These are phyloP conservation scores for Phalanger gymnotis DNA, from an alignment of 2,797 vertebrate species.

Conservation along the genomic window DNA sequence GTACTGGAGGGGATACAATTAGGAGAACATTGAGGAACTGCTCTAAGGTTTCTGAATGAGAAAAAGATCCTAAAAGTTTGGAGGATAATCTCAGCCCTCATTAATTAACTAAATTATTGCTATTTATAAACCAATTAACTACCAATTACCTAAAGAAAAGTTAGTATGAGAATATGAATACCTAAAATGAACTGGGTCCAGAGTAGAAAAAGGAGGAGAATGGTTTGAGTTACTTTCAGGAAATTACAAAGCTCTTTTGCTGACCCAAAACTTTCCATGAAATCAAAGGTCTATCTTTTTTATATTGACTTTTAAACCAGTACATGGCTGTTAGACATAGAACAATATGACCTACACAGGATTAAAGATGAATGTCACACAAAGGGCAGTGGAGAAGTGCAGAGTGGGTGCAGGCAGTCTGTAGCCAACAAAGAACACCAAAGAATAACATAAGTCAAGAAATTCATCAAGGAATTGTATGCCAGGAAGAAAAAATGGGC, in stretches of 20 bases:
- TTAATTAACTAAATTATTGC: not conserved
- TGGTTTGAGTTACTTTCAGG: not conserved
- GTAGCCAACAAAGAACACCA: not conserved
- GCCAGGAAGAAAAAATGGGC: not conserved
- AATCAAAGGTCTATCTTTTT: not conserved
- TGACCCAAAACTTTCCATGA: not conserved
- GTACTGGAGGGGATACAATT: not conserved
- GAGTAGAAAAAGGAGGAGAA: not conserved
- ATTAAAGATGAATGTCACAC: not conserved
- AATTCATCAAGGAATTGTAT: not conserved
- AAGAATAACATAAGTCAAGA: not conserved
- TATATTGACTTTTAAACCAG: not conserved
- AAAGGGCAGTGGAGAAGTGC: not conserved
- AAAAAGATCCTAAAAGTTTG: not conserved
- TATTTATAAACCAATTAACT: no score
- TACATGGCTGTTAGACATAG: not conserved
- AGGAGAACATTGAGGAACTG: not conserved
- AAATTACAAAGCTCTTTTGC: not conserved
- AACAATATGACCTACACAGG: not conserved
- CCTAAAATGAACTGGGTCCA: not conserved
- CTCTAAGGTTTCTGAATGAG: not conserved
- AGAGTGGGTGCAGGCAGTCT: not conserved
- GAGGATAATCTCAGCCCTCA: not conserved
- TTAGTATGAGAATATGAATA: not conserved
- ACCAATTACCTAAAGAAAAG: not conserved